Percentiles rank a stretch among this genome's conserved stretches.
phyloP scores from a whole-genome alignment of 2,113 vertebrate genomes.

The Ailurus styani region DNA sequence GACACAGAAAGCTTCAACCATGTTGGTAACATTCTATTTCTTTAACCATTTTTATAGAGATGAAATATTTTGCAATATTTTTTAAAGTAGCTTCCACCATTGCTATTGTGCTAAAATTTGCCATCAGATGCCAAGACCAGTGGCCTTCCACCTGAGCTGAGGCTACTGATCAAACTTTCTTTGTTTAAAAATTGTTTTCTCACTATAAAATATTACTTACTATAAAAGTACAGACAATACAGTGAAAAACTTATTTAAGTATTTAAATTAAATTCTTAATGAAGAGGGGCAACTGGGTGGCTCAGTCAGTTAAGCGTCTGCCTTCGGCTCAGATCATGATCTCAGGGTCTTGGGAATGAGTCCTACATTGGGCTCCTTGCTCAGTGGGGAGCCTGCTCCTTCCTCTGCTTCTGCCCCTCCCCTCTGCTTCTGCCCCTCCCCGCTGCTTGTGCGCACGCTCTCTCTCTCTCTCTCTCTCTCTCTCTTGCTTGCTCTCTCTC shows the following conservation, averaged over 20 bases:
- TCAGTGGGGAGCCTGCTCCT: neutral
- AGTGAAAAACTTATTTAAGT: neutral
- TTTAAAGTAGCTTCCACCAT: neutral
- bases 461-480: neutral
- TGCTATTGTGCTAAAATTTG: neutral
- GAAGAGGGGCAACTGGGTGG: neutral
- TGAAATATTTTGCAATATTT: neutral
- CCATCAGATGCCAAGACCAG: neutral
- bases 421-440: neutral
- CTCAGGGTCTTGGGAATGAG: neutral
- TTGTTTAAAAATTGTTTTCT: constrained; percentile 6
- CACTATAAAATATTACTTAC: neutral
- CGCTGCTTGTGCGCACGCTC: neutral
- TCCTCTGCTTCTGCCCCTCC: neutral
- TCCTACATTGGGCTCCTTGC: neutral
- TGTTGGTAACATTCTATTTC: neutral
- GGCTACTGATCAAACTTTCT: neutral
- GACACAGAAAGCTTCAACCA: neutral
- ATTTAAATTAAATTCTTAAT: neutral
- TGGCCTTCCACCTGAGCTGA: neutral
- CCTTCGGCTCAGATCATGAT: neutral
- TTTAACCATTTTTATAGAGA: neutral
- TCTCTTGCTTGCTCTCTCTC: neutral
- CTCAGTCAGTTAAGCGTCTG: neutral
- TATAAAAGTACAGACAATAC: neutral